These are phyloP conservation scores for Castor canadensis DNA, from an alignment of 2,113 vertebrate genomes.

Conservation along the genomic window DNA sequence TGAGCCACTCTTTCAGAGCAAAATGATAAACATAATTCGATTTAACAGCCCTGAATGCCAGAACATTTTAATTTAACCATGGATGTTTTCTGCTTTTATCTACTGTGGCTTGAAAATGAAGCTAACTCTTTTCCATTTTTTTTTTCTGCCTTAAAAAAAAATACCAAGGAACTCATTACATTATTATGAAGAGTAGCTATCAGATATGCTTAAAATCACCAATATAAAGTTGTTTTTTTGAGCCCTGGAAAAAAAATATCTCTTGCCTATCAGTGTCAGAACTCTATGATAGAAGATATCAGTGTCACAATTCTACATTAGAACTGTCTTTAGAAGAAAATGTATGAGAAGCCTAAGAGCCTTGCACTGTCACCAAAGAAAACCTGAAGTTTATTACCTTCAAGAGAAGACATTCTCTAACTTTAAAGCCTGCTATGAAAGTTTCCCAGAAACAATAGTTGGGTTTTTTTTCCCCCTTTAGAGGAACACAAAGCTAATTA, in stretches of 20 bases:
- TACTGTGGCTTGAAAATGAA: slow-evolving; percentile 66
- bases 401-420: neutral
- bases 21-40: slow-evolving; percentile 76
- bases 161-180: neutral
- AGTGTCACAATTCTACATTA: slow-evolving; percentile 59
- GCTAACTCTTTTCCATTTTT: slow-evolving; percentile 51
- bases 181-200: slow-evolving; percentile 18
- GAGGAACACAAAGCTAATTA: slow-evolving; percentile 52
- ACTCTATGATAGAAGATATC: too few relatives aligned
- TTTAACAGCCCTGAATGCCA: slow-evolving; percentile 70
- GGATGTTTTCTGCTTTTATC: slow-evolving; percentile 76
- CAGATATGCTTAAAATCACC: slow-evolving; percentile 68
- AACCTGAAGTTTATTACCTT: neutral
- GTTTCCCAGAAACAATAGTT: neutral
- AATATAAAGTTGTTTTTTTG: slow-evolving; percentile 49
- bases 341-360: neutral
- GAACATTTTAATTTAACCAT: slow-evolving; percentile 75
- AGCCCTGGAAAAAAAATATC: slow-evolving; percentile 44
- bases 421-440: neutral
- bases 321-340: neutral
- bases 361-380: neutral
- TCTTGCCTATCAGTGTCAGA: slow-evolving; percentile 35
- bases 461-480: neutral
- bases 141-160: neutral
- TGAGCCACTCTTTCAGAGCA: slow-evolving; percentile 76